phyloP scores from a whole-genome alignment of 2,797 vertebrate genomes.

The Tolypeutes matacus region DNA sequence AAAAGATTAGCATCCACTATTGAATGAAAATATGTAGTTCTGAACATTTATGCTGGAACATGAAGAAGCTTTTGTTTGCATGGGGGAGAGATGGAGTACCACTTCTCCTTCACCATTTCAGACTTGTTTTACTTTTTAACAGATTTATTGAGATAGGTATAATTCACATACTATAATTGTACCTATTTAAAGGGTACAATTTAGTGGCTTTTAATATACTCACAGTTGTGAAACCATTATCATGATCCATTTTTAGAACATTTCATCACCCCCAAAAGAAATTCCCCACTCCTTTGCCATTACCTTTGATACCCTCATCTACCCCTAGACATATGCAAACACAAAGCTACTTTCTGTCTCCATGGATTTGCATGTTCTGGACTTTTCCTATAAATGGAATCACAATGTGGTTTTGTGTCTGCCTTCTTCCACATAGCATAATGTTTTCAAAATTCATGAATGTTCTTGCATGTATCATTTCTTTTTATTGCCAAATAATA shows the following conservation, averaged over 20 bases:
- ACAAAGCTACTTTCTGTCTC: background rate
- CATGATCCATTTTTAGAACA: background rate
- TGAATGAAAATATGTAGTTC: background rate
- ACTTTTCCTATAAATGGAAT: background rate
- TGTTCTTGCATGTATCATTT: fast-evolving
- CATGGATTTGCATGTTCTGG: background rate
- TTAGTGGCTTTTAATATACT: background rate
- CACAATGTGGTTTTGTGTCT: no score
- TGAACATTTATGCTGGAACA: background rate
- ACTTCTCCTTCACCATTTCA: background rate
- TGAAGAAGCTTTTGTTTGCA: background rate
- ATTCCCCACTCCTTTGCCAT: fast-evolving
- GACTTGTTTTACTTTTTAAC: background rate
- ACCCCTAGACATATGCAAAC: fast-evolving
- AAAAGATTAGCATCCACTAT: background rate
- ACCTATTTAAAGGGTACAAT: background rate
- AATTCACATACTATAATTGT: background rate
- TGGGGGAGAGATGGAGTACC: no score
- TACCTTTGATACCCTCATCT: fast-evolving
- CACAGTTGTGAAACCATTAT: background rate
- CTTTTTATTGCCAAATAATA: background rate
- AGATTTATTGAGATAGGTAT: background rate
- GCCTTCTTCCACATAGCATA: background rate
- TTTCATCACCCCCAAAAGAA: background rate
- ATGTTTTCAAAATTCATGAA: background rate